Percentiles rank a stretch among this genome's conserved stretches.
These are phyloP conservation scores for Hafferia zeledoni DNA, from an alignment of 2,797 vertebrate species.

Conservation along the genomic window DNA sequence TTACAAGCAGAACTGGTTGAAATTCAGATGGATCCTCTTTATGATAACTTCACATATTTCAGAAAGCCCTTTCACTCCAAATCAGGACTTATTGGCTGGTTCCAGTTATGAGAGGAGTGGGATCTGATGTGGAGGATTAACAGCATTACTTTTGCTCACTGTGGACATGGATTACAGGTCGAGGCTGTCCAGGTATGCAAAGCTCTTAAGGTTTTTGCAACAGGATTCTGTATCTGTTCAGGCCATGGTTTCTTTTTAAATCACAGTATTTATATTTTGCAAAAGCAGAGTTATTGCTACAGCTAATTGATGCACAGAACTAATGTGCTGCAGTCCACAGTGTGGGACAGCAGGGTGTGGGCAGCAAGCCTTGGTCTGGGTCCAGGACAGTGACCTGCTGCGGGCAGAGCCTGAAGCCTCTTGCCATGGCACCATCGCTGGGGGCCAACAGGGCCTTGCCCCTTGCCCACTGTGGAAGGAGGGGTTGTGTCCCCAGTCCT, in stretches of 20 bases:
- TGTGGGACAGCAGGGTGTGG: background rate
- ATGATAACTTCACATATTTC: background rate
- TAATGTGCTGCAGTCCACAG: background rate
- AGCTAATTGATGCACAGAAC: background rate
- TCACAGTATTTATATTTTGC: background rate
- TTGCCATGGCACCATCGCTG: background rate
- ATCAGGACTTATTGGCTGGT: background rate
- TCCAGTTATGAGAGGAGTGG: background rate
- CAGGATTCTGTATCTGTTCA: rapidly evolving
- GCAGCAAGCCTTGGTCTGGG: background rate
- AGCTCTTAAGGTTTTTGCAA: background rate
- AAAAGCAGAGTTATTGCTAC: background rate
- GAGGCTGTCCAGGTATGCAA: background rate
- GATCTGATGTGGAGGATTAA: background rate
- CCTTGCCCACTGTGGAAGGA: background rate
- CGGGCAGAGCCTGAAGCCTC: background rate
- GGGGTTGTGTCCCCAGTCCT: background rate
- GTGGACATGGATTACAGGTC: rapidly evolving
- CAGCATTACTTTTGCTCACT: background rate
- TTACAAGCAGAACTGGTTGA: background rate
- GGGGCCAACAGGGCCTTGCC: background rate
- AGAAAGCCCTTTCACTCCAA: background rate
- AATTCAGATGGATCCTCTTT: background rate
- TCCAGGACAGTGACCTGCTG: background rate
- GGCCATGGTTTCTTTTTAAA: background rate